Percentiles rank a stretch among this genome's conserved stretches.
phyloP scores from a whole-genome alignment of 2,888 invertebrate genomes.

The Saturnia pavonia region DNA sequence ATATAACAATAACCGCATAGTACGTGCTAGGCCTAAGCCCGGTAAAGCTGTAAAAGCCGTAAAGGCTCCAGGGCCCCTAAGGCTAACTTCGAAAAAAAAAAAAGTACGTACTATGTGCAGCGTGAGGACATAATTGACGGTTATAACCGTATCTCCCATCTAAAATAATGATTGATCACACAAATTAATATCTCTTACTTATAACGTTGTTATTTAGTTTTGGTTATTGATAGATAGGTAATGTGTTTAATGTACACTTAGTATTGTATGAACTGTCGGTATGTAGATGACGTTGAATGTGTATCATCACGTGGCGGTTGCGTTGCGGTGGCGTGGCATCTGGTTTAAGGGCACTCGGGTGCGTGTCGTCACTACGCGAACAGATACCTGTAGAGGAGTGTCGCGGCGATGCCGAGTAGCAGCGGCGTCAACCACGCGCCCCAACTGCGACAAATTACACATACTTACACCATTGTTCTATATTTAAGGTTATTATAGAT shows the following conservation, averaged over 20 bases:
- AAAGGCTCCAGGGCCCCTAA: too few species aligned
- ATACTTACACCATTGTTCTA: conserved; percentile 22
- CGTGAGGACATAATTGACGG: not conserved
- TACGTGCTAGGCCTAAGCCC: not conserved
- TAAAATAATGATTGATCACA: not conserved
- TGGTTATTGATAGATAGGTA: not conserved
- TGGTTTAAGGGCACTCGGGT: conserved; percentile 15
- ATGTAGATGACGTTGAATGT: not conserved
- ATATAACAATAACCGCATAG: not conserved
- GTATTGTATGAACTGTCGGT: not conserved
- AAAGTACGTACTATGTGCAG: too few species aligned
- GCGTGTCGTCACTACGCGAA: conserved; percentile 73
- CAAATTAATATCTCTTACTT: not conserved
- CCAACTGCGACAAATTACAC: conserved; percentile 56
- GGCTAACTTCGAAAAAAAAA: too few species aligned
- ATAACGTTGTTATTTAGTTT: not conserved
- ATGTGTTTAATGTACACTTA: not conserved
- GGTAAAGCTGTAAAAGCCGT: too few species aligned
- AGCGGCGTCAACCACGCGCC: conserved; percentile 87
- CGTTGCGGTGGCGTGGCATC: conserved; percentile 22
- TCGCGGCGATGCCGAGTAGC: conserved; percentile 85
- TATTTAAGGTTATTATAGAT: too few species aligned
- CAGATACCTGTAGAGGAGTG: conserved; percentile 86
- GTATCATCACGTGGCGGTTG: not conserved
- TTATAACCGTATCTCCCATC: not conserved